A percentile compares a stretch with the other conserved stretches of the same genome.
Evolutionary conservation across 2,888 invertebrate species (phyloP).

Genomic region (Harpalus rufipes): DNA sequence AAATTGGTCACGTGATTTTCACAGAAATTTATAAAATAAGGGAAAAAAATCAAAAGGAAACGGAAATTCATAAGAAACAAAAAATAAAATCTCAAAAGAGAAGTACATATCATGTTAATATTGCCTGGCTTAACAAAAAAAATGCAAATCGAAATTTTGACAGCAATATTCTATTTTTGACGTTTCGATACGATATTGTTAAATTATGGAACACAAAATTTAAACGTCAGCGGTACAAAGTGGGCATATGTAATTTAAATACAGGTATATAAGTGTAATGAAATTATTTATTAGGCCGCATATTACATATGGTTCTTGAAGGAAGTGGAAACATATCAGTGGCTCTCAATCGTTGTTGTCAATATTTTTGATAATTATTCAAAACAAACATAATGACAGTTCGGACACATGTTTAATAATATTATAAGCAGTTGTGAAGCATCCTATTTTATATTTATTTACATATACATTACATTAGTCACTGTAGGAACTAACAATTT

Average conservation of each 20-base stretch:
- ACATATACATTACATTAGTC: conserved; percentile 11
- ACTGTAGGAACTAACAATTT: not conserved
- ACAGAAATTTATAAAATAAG: no score
- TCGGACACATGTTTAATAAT: not conserved
- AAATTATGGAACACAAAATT: no score
- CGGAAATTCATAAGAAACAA: not conserved
- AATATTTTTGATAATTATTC: conserved; percentile 1
- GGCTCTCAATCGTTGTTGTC: conserved; percentile 28
- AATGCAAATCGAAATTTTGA: no score
- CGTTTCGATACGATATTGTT: no score
- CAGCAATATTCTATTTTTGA: no score
- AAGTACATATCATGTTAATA: no score
- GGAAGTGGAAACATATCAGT: conserved; percentile 32
- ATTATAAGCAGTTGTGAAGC: not conserved
- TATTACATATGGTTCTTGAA: conserved; percentile 4
- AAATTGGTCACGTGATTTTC: no score
- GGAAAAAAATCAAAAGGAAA: not conserved
- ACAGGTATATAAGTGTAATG: not conserved
- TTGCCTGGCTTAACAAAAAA: no score
- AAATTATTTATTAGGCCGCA: conserved; percentile 23
- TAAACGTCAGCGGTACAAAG: no score
- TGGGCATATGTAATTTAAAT: no score
- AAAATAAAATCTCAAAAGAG: no score
- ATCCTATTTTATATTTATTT: not conserved
- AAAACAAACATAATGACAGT: not conserved